Conservation (phyloP, 2,797 vertebrate species). For the Gobionotothen gibberifrons region DNA sequence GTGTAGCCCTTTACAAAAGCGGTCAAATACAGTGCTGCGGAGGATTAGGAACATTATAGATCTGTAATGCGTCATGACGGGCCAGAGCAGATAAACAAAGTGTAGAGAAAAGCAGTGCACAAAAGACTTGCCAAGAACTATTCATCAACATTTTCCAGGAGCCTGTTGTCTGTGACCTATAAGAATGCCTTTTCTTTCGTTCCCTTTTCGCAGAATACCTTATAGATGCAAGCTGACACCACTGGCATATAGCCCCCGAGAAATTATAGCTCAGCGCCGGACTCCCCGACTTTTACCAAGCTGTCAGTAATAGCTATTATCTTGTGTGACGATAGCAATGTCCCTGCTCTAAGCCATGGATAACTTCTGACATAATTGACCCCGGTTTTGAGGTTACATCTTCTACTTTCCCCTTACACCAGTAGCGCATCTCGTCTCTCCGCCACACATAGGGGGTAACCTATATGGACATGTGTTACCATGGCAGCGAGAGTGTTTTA, state of each 20-base stretch:
- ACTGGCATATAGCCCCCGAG: slow-evolving; percentile 59
- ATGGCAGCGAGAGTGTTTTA: slow-evolving; percentile 71
- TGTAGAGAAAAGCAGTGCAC: slow-evolving; percentile 47
- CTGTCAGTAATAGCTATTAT: slow-evolving; percentile 74
- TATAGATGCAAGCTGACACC: slow-evolving; percentile 65
- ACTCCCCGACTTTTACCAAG: slow-evolving; percentile 62
- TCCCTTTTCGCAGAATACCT: slow-evolving; percentile 37
- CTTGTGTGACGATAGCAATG: slow-evolving; percentile 57
- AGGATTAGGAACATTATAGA: slow-evolving; percentile 52
- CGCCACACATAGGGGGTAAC: slow-evolving; percentile 28
- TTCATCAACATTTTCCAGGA: slow-evolving; percentile 62
- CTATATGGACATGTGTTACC: slow-evolving; percentile 68
- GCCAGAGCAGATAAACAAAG: slow-evolving; percentile 69
- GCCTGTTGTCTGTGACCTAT: slow-evolving; percentile 69
- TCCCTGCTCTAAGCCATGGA: slow-evolving; percentile 62
- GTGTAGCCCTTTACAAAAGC: slow-evolving; percentile 41
- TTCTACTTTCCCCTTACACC: slow-evolving; percentile 52
- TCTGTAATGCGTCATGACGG: slow-evolving; percentile 63
- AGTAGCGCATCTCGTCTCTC: slow-evolving; percentile 45
- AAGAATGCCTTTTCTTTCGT: slow-evolving; percentile 25
- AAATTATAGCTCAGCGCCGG: slow-evolving; percentile 60
- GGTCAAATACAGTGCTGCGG: slow-evolving; percentile 53
- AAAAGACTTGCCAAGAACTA: slow-evolving; percentile 63
- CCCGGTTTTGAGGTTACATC: slow-evolving; percentile 66
- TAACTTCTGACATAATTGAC: slow-evolving; percentile 75